A percentile compares a stretch with the other conserved stretches of the same genome.
Conservation (phyloP, 2,113 vertebrate genomes). For the Heloderma charlesbogerti region DNA sequence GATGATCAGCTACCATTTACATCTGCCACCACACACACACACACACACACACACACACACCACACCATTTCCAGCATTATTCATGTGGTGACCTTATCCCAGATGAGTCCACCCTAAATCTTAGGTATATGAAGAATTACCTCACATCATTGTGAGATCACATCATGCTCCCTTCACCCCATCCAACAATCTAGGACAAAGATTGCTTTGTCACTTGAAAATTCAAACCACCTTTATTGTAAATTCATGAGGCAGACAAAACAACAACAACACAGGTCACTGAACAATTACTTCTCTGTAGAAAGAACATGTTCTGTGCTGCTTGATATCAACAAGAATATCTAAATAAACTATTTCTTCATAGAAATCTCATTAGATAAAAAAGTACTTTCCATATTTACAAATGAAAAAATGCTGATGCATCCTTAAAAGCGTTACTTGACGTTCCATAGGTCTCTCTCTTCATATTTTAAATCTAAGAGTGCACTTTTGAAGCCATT, state of each 20-base stretch:
- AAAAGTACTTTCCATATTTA: slow-evolving; percentile 83
- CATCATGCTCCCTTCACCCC: no score
- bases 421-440: slow-evolving; percentile 67
- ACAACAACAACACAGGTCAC: slow-evolving; percentile 57
- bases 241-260: slow-evolving; percentile 67
- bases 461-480: slow-evolving; percentile 57
- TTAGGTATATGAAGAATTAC: neutral
- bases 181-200: slow-evolving; percentile 54
- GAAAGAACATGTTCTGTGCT: slow-evolving; percentile 64
- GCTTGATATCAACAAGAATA: slow-evolving; percentile 63
- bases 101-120: neutral
- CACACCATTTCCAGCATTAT: neutral
- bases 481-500: slow-evolving; percentile 62
- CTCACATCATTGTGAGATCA: neutral
- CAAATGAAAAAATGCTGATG: slow-evolving; percentile 71
- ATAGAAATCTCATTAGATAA: slow-evolving; percentile 75
- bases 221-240: slow-evolving; percentile 76
- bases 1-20: neutral
- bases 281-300: slow-evolving; percentile 68
- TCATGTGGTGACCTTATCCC: neutral
- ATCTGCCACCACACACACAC: neutral
- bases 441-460: slow-evolving; percentile 42
- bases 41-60: neutral
- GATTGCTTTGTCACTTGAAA: slow-evolving; percentile 62
- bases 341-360: slow-evolving; percentile 71